Conservation (phyloP, 2,113 vertebrate genomes). For the Cercocebus atys region DNA sequence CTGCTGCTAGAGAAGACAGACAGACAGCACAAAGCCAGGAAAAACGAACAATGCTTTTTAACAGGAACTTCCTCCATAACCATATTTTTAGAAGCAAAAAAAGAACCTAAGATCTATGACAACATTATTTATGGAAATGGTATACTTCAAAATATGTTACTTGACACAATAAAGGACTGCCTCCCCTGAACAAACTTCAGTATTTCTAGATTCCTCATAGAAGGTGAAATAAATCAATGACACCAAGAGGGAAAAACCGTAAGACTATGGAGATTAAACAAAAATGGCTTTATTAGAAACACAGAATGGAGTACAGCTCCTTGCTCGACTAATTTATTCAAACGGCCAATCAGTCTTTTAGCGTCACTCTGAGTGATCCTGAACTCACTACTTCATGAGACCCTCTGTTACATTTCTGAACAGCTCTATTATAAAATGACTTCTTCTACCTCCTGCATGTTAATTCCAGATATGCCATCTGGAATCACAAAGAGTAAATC, state of each 20-base stretch:
- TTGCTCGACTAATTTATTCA: background rate
- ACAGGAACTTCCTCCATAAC: conserved; percentile 12
- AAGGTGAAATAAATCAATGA: background rate
- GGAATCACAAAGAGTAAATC: conserved; percentile 7
- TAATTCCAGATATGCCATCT: background rate
- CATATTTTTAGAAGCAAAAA: background rate
- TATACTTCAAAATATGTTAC: background rate
- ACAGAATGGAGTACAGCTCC: background rate
- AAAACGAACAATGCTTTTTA: background rate
- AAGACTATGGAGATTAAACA: background rate
- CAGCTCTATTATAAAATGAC: background rate
- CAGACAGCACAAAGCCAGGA: background rate
- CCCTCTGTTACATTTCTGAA: background rate
- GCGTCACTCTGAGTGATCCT: background rate
- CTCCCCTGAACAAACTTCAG: background rate
- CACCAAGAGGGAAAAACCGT: background rate
- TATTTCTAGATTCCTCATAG: background rate
- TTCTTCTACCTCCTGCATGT: background rate
- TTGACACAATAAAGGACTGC: background rate
- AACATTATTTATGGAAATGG: background rate
- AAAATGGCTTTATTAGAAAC: background rate
- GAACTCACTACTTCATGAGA: background rate
- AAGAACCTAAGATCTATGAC: background rate
- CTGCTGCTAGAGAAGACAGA: background rate
- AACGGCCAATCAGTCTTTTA: background rate